These are phyloP conservation scores for Hylia prasina DNA, from an alignment of 2,113 vertebrate genomes.

Conservation along the genomic window DNA sequence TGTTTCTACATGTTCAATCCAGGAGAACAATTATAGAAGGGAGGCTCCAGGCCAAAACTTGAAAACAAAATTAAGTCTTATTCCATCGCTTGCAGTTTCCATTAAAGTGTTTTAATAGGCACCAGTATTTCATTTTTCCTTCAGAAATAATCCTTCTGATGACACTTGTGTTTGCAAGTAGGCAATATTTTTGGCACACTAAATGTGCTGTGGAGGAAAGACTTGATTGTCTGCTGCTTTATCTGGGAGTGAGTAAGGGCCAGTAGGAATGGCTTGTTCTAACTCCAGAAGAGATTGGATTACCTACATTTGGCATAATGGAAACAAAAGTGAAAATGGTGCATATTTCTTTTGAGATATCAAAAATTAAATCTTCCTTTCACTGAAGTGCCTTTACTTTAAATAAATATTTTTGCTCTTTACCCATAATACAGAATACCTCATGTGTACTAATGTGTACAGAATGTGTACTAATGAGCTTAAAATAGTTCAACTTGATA, in stretches of 20 bases:
- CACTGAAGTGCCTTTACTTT: neutral
- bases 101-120: slow-evolving; percentile 1
- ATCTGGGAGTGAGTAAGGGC: neutral
- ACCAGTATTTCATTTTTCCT: neutral
- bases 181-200: neutral
- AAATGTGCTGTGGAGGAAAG: neutral
- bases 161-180: neutral
- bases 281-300: neutral
- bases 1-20: neutral
- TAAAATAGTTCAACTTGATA: neutral
- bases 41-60: neutral
- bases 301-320: neutral
- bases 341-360: neutral
- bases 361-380: neutral
- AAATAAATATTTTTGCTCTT: slow-evolving; percentile 6
- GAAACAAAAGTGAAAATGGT: neutral
- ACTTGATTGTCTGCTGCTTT: neutral
- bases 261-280: neutral
- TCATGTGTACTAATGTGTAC: no score
- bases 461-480: neutral
- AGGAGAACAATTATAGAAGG: neutral
- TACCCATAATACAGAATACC: neutral
- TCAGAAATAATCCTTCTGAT: neutral
- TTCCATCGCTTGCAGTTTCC: neutral
- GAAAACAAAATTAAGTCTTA: neutral